Evolutionary conservation across 2,797 vertebrate species (phyloP).

Genomic region (Sebastes umbrosus): DNA sequence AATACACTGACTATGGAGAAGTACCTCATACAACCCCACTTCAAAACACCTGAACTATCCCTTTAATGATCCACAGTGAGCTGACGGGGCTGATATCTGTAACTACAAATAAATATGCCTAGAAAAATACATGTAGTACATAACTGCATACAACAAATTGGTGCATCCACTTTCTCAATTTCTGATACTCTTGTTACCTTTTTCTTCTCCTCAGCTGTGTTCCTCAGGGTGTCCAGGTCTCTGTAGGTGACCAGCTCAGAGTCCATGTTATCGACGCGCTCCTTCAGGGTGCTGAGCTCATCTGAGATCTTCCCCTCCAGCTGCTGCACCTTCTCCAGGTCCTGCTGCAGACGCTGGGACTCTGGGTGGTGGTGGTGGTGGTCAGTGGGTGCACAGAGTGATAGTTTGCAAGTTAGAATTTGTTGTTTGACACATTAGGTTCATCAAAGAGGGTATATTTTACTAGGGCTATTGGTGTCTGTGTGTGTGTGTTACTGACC

Average conservation of each 20-base stretch:
- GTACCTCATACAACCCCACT: too few relatives aligned
- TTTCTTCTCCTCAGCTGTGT: slow-evolving; percentile 89
- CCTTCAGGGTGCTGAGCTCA: slow-evolving; percentile 88
- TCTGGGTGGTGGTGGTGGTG: slow-evolving; percentile 75
- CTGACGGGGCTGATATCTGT: not conserved
- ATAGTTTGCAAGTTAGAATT: not conserved
- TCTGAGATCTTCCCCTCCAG: slow-evolving; percentile 91
- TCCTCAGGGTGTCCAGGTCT: slow-evolving; percentile 88
- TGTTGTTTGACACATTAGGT: not conserved
- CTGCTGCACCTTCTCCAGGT: slow-evolving; percentile 94
- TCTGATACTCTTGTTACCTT: slow-evolving; percentile 76
- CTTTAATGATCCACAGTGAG: not conserved
- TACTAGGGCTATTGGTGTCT: not conserved
- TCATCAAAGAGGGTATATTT: not conserved
- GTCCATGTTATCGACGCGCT: slow-evolving; percentile 84
- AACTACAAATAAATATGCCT: not conserved
- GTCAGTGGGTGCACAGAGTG: not conserved
- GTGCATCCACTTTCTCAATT: not conserved
- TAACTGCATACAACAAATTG: not conserved
- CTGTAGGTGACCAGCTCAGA: slow-evolving; percentile 84
- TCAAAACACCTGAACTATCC: not conserved
- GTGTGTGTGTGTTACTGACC: slow-evolving; percentile 64
- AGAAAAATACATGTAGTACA: too few relatives aligned
- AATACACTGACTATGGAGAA: too few relatives aligned
- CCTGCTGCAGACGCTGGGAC: slow-evolving; percentile 90